Conservation (phyloP, 2,113 vertebrate genomes). For the Antidorcas marsupialis region DNA sequence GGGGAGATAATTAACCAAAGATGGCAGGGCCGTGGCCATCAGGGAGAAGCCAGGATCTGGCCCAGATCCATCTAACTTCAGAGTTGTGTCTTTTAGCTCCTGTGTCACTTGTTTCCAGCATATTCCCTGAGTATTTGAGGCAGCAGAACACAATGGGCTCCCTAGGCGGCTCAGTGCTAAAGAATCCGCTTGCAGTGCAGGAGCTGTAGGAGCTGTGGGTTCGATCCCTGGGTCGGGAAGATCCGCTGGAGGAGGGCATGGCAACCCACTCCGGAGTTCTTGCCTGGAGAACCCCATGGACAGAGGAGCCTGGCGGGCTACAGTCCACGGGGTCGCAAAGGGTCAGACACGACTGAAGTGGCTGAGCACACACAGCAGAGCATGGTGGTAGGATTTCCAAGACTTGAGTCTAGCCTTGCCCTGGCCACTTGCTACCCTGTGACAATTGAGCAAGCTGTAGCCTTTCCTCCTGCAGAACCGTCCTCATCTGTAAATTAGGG, state of each 20-base stretch:
- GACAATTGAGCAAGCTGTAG: background rate
- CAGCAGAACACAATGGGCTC: background rate
- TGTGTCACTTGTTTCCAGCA: background rate
- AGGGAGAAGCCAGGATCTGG: background rate
- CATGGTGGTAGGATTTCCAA: background rate
- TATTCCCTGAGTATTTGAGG: background rate
- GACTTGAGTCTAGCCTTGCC: background rate
- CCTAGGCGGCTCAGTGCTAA: background rate
- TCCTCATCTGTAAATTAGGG: background rate
- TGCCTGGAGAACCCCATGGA: background rate
- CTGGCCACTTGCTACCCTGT: background rate
- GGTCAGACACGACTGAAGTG: background rate
- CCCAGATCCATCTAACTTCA: background rate
- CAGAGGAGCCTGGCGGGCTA: background rate
- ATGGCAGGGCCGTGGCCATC: background rate
- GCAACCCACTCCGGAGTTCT: background rate
- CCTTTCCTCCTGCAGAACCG: background rate
- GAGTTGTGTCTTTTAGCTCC: background rate
- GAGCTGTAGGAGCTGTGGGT: background rate
- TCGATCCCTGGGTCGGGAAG: accelerated
- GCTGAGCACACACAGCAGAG: background rate
- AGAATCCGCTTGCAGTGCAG: accelerated
- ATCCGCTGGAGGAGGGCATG: background rate
- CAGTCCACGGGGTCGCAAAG: background rate
- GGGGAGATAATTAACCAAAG: background rate